phyloP scores from a whole-genome alignment of 2,888 invertebrate genomes.

The Tenthredo scrophulariae region DNA sequence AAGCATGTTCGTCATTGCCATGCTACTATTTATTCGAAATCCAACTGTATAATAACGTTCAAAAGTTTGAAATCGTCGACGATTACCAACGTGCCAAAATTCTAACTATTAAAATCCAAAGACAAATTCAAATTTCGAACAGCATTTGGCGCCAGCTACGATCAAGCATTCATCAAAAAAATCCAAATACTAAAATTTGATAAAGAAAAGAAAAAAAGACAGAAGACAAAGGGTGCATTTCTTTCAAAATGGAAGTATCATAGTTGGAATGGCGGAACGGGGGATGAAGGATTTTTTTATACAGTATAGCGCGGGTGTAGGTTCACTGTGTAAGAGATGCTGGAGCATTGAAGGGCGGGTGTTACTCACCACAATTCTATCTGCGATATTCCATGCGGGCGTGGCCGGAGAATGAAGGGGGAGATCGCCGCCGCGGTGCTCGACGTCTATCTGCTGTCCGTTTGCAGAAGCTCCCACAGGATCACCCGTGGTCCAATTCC shows the following conservation, averaged over 20 bases:
- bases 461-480: conserved; percentile 59
- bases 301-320: neutral
- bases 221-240: neutral
- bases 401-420: conserved; percentile 69
- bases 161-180: neutral
- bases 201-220: too few species aligned
- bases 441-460: conserved; percentile 62
- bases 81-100: neutral
- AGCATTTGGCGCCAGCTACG: neutral
- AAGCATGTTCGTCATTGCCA: conserved; percentile 17
- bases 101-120: neutral
- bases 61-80: neutral
- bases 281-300: conserved; percentile 20
- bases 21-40: neutral
- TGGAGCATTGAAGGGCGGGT: conserved; percentile 34
- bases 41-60: neutral
- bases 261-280: neutral
- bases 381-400: conserved; percentile 70
- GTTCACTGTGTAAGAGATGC: neutral
- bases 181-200: neutral
- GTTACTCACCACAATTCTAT: conserved; percentile 68
- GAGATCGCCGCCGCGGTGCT: conserved; percentile 52
- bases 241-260: neutral
- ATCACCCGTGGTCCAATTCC: conserved; percentile 65
- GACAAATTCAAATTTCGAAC: neutral